These are phyloP conservation scores for Drosophila nigritarsus DNA, from an alignment of 2,888 invertebrate genomes.

Conservation along the genomic window DNA sequence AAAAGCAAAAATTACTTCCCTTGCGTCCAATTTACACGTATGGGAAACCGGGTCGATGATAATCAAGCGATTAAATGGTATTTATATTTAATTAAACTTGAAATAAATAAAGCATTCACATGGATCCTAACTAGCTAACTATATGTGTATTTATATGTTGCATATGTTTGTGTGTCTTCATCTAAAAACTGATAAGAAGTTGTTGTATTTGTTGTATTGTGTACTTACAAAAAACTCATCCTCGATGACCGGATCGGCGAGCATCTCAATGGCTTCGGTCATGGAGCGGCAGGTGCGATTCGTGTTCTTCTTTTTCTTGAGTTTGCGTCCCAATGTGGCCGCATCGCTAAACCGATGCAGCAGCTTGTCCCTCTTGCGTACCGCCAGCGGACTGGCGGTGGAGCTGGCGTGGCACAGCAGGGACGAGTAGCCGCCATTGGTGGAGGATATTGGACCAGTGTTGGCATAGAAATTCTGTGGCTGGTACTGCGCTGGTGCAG, in stretches of 20 bases:
- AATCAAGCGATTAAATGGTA: constrained; percentile 8
- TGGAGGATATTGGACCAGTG: constrained; percentile 73
- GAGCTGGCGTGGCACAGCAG: constrained; percentile 83
- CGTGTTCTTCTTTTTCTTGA: constrained; percentile 85
- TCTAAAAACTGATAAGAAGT: constrained; percentile 26
- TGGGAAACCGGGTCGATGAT: constrained; percentile 3
- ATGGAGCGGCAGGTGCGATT: constrained; percentile 85
- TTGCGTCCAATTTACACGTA: constrained; percentile 5
- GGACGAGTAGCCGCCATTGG: constrained; percentile 68
- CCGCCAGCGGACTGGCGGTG: constrained; percentile 82
- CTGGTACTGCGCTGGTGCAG: constrained; percentile 79
- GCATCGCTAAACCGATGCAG: constrained; percentile 85
- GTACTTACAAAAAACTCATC: constrained; percentile 85
- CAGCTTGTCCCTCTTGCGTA: constrained; percentile 84
- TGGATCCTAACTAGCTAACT: constrained; percentile 17
- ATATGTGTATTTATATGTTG: background rate
- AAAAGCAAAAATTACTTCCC: background rate
- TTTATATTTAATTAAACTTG: constrained; percentile 30
- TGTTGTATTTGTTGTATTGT: constrained; percentile 26
- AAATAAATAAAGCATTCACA: constrained; percentile 14
- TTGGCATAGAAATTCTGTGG: constrained; percentile 83
- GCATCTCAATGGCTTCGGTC: constrained; percentile 85
- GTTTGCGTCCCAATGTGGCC: constrained; percentile 84
- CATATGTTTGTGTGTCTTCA: constrained; percentile 1
- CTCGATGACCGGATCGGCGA: constrained; percentile 85